Percentiles rank a stretch among this genome's conserved stretches.
These are phyloP conservation scores for Elmis aenea DNA, from an alignment of 2,888 invertebrate species.

Conservation along the genomic window DNA sequence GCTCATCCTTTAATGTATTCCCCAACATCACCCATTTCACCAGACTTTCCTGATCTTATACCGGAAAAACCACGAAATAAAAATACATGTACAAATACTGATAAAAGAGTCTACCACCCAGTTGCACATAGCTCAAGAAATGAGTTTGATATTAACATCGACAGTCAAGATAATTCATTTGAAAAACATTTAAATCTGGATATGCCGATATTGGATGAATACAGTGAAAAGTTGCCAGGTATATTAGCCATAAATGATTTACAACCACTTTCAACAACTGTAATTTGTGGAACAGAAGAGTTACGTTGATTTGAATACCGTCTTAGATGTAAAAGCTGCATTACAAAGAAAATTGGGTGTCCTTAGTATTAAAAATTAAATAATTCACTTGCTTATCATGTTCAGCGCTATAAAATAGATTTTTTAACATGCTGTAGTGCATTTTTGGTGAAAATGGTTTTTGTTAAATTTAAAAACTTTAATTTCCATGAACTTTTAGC, in stretches of 20 bases:
- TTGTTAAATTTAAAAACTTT: too few species aligned
- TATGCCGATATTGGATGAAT: slow-evolving; percentile 31
- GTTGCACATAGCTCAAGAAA: slow-evolving; percentile 36
- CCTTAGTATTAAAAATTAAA: too few species aligned
- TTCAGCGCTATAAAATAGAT: too few species aligned
- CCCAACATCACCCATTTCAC: slow-evolving; percentile 37
- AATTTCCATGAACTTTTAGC: too few species aligned
- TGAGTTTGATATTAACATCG: slow-evolving; percentile 22
- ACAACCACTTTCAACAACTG: too few species aligned
- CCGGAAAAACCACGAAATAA: slow-evolving; percentile 38
- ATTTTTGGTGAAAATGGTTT: too few species aligned
- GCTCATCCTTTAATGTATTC: slow-evolving; percentile 46
- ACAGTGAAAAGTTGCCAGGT: slow-evolving; percentile 39
- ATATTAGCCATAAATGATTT: too few species aligned
- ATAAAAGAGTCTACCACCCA: slow-evolving; percentile 34
- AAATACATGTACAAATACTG: slow-evolving; percentile 23
- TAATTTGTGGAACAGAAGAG: too few species aligned
- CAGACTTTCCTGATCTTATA: slow-evolving; percentile 43
- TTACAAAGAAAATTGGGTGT: slow-evolving; percentile 1
- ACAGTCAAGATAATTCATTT: slow-evolving; percentile 27
- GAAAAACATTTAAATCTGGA: slow-evolving; percentile 32
- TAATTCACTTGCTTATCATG: too few species aligned
- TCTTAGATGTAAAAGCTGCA: too few species aligned
- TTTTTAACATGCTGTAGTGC: too few species aligned
- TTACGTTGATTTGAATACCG: too few species aligned